Percentiles rank a stretch among this genome's conserved stretches.
Evolutionary conservation across 2,888 invertebrate species (phyloP).

Genomic region (Meteorus cinctellus): DNA sequence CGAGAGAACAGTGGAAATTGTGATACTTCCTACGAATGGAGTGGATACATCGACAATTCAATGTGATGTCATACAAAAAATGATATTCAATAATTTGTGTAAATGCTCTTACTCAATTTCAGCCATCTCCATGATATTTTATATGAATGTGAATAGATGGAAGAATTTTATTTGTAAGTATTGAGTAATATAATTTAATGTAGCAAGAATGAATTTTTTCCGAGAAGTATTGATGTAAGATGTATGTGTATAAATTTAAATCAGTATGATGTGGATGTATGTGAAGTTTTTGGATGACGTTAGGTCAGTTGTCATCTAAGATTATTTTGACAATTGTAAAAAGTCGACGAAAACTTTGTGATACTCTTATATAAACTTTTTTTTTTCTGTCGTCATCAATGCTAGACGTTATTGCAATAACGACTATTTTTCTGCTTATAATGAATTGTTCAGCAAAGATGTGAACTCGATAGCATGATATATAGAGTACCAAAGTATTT

Average conservation of each 20-base stretch:
- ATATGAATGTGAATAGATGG: not conserved
- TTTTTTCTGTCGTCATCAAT: not conserved
- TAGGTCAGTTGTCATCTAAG: not conserved
- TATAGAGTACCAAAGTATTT: conserved; percentile 3
- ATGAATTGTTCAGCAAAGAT: not conserved
- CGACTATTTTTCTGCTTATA: not conserved
- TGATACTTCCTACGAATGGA: not conserved
- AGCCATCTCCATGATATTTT: conserved; percentile 19
- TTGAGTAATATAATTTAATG: not conserved
- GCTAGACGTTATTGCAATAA: not conserved
- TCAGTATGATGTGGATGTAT: not conserved
- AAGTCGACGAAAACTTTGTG: conserved; percentile 16
- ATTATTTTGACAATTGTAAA: not conserved
- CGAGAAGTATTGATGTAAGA: not conserved
- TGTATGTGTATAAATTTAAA: not conserved
- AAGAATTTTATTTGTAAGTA: conserved; percentile 3
- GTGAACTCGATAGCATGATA: not conserved
- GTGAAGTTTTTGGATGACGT: not conserved
- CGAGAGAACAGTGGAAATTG: not conserved
- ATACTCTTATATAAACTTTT: not conserved
- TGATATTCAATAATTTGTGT: not conserved
- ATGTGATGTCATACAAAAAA: not conserved
- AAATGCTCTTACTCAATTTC: not conserved
- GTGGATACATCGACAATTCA: not conserved
- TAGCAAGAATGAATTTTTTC: conserved; percentile 3